Evolutionary conservation across 2,888 invertebrate genomes (phyloP).

Genomic region (Portevinia maculata): DNA sequence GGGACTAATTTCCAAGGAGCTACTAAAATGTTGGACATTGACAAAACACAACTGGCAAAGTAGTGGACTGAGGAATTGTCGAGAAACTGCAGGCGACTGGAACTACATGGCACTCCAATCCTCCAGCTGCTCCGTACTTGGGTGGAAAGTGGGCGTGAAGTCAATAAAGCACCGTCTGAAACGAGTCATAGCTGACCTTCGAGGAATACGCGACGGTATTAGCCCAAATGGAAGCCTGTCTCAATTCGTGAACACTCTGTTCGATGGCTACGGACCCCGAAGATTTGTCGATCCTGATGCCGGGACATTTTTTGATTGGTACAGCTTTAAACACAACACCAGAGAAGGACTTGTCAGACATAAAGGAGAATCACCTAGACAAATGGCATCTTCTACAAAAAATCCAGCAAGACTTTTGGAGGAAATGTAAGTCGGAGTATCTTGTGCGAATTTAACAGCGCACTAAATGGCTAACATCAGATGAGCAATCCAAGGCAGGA

Average conservation of each 20-base stretch:
- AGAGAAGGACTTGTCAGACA: conserved; percentile 1
- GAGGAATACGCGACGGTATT: conserved; percentile 5
- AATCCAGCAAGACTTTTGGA: conserved; percentile 20
- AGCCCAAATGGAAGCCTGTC: not conserved
- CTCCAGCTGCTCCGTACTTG: no score
- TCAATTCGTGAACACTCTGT: conserved; percentile 5
- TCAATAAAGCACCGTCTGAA: no score
- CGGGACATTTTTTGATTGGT: conserved; percentile 14
- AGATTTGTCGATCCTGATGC: not conserved
- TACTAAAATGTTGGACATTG: not conserved
- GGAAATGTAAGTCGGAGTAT: conserved; percentile 21
- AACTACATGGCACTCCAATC: no score
- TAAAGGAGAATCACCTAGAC: not conserved
- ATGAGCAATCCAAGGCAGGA: conserved; percentile 1
- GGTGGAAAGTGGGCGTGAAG: no score
- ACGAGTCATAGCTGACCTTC: not conserved
- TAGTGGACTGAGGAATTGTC: no score
- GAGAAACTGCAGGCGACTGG: no score
- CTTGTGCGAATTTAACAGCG: conserved; percentile 7
- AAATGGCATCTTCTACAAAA: conserved; percentile 18
- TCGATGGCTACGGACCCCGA: not conserved
- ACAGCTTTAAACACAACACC: conserved; percentile 1
- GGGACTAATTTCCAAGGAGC: conserved; percentile 40
- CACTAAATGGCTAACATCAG: not conserved
- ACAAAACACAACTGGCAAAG: not conserved